Percentiles rank a stretch among this genome's conserved stretches.
Conservation (phyloP, 2,797 vertebrate genomes). For the Myiotriccus ornatus region DNA sequence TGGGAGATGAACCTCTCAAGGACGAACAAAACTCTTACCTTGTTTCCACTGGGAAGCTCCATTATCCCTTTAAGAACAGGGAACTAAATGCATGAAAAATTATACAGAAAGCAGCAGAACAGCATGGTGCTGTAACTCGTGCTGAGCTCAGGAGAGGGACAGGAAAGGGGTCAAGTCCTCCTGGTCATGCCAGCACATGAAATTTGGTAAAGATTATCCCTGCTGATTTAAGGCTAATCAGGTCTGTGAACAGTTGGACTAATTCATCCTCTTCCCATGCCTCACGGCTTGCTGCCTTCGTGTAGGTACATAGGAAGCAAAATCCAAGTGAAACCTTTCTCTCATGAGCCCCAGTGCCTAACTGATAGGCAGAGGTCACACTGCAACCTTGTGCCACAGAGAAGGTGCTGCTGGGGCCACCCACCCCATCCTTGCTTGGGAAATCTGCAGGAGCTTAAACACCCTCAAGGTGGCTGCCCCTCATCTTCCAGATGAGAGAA, state of each 20-base stretch:
- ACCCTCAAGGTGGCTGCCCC: neutral
- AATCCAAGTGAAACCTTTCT: neutral
- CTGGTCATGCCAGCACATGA: neutral
- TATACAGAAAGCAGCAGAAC: neutral
- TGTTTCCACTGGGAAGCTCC: neutral
- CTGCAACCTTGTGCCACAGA: neutral
- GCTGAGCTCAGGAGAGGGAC: neutral
- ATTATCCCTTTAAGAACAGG: neutral
- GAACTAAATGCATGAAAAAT: neutral
- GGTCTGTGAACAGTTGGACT: neutral
- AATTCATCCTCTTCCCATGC: neutral
- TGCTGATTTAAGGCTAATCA: neutral
- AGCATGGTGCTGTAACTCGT: neutral
- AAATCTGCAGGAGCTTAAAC: neutral
- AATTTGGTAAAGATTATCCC: neutral
- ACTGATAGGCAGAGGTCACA: accelerated
- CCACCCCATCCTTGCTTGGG: neutral
- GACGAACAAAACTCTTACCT: neutral
- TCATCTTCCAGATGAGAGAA: neutral
- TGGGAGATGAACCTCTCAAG: neutral
- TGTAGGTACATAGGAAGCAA: neutral
- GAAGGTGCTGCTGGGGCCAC: neutral
- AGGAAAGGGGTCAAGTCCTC: neutral
- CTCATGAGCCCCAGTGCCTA: no score
- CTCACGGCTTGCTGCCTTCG: neutral